Evolutionary conservation across 2,113 vertebrate species (phyloP).

Genomic region (Psettodes erumei): DNA sequence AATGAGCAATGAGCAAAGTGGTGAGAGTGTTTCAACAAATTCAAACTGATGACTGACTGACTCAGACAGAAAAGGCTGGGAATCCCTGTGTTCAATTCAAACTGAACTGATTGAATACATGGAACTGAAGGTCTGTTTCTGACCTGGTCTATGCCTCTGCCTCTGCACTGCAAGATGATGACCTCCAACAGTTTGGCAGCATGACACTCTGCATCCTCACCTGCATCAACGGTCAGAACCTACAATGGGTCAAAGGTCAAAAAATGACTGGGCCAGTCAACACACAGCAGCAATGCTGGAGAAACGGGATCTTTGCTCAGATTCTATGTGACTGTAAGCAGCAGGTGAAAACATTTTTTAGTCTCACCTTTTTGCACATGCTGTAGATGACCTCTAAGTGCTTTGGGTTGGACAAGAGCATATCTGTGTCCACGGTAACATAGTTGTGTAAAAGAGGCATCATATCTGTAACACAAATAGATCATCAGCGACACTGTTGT

Average conservation of each 20-base stretch:
- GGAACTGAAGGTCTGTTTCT: conserved; percentile 13
- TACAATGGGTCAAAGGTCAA: conserved; percentile 60
- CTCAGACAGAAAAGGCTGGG: not conserved
- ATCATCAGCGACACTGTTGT: not conserved
- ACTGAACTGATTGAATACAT: not conserved
- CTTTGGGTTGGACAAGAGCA: conserved; percentile 92
- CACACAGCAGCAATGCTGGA: not conserved
- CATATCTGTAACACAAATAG: conserved; percentile 87
- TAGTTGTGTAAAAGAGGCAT: conserved; percentile 99
- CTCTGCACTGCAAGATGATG: conserved; percentile 95
- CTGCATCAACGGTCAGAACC: conserved; percentile 92
- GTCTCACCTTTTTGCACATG: conserved; percentile 97
- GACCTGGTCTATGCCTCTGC: conserved; percentile 96
- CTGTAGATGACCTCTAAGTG: conserved; percentile 96
- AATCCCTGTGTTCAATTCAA: not conserved
- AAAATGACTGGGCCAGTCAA: not conserved
- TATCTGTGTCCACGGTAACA: conserved; percentile 95
- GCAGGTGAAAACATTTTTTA: not conserved
- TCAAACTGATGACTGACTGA: no score
- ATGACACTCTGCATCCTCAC: conserved; percentile 95
- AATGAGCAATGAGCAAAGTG: no score
- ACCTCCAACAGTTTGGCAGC: conserved; percentile 97
- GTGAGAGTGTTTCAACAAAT: no score
- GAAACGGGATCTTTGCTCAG: not conserved
- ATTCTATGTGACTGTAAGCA: not conserved